Base-by-base conservation (phyloP, 2,113 vertebrate species). In the Vulpes vulpes region DNA sequence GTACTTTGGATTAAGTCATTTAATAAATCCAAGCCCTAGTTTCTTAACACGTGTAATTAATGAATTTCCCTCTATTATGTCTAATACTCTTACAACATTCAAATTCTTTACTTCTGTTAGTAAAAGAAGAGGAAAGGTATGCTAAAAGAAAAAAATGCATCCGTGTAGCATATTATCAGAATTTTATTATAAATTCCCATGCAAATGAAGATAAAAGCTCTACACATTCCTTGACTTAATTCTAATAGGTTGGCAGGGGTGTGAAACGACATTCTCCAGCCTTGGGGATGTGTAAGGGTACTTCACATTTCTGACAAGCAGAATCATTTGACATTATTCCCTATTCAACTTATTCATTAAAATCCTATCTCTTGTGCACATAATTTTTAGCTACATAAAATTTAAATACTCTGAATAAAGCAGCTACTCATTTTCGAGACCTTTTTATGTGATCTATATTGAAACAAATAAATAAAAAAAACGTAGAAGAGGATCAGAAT, bases 291-390 rank as follows among this genome's bases (percentile, higher is more conserved):
- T 96, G 88, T 96, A 84, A 94, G 74, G 91, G 81, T 91, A 96
- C 93, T 97, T 90, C 86, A 96, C 88, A 96, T 97, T 96, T 94
- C 65, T 89, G 92, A 96, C 84, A 96, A 95, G 93, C 81, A 79
- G 76, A 96, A 85, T 94, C 96, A 89, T 78, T 95, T 94, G 95
- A 96, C 65, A 97, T 90, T 87, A 98, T 93, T 69, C 71, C 25
- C 38, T 78, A 17, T 65, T 59, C 57, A 97, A 79, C 55, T 94
- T 85, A 90, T 79, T 87, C 89, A 82, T 96, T 98, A 95, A 96
- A 95, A 91, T 62, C 32, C 55, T 93, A 64, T 69, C 55, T 96
- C 23, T n/a, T 67, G 20, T 25, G 27, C 53, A 76, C 27, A 59
- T 86, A 74, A 89, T 97, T 98, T 97, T 89, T 93, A 95, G 79